These are phyloP conservation scores for Rhodophaea formosa DNA, from an alignment of 2,888 invertebrate genomes.

Conservation along the genomic window DNA sequence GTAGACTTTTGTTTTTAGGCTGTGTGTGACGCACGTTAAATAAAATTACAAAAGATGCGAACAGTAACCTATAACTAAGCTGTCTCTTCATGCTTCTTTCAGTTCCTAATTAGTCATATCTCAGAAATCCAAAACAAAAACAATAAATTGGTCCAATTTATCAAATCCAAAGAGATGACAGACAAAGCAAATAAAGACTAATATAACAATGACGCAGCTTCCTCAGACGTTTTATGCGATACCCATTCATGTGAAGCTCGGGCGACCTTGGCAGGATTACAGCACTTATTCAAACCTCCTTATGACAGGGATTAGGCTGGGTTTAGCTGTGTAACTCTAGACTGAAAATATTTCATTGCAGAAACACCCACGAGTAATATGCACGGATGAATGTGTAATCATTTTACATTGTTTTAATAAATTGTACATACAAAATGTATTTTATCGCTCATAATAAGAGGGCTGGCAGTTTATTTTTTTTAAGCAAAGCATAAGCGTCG, in stretches of 20 bases:
- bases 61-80: too few species aligned
- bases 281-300: constrained; percentile 21
- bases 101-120: background rate
- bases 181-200: background rate
- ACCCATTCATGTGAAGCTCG: constrained; percentile 26
- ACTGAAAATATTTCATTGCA: background rate
- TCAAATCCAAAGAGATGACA: background rate
- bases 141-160: background rate
- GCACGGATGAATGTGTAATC: background rate
- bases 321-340: constrained; percentile 1
- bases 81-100: too few species aligned
- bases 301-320: constrained; percentile 1
- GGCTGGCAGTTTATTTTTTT: too few species aligned
- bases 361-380: background rate
- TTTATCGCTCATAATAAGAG: too few species aligned
- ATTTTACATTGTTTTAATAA: too few species aligned
- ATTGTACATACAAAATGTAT: too few species aligned
- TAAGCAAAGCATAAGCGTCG: too few species aligned
- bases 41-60: too few species aligned
- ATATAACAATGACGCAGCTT: constrained; percentile 27
- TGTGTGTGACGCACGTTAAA: too few species aligned
- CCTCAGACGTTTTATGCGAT: constrained; percentile 26
- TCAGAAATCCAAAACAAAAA: background rate
- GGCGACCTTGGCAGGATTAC: constrained; percentile 33
- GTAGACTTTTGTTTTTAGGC: too few species aligned